Evolutionary conservation across 2,888 invertebrate genomes (phyloP).

Genomic region (Cephus rjabovi): DNA sequence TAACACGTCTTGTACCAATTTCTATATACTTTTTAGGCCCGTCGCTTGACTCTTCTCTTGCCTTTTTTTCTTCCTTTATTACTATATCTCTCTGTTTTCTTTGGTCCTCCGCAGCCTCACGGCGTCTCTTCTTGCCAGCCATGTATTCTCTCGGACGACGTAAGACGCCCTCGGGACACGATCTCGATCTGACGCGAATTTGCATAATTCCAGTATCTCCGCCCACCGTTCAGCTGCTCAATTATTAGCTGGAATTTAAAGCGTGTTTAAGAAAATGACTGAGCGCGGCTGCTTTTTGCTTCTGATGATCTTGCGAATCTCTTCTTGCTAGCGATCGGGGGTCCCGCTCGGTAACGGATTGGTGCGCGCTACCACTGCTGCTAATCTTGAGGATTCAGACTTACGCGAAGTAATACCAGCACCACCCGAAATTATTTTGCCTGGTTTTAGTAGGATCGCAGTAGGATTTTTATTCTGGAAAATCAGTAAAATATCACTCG

Average conservation of each 20-base stretch:
- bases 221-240: slow-evolving; percentile 62
- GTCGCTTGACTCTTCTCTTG: background rate
- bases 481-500: background rate
- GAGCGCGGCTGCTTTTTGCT: slow-evolving; percentile 39
- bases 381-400: background rate
- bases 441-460: background rate
- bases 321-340: background rate
- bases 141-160: slow-evolving; percentile 41
- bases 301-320: slow-evolving; percentile 30
- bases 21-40: background rate
- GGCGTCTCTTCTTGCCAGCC: slow-evolving; percentile 9
- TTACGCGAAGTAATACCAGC: background rate
- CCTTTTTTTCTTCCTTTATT: slow-evolving; percentile 10
- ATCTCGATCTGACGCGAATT: slow-evolving; percentile 63
- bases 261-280: slow-evolving; percentile 65
- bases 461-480: background rate
- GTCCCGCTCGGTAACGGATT: background rate
- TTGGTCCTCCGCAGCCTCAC: slow-evolving; percentile 1
- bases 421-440: background rate
- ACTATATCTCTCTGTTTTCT: background rate
- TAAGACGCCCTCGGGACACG: slow-evolving; percentile 56
- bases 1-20: background rate
- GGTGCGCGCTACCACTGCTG: background rate
- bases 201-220: slow-evolving; percentile 65
- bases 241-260: slow-evolving; percentile 65